Conservation (phyloP, 2,113 vertebrate species). For the Pheucticus melanocephalus region DNA sequence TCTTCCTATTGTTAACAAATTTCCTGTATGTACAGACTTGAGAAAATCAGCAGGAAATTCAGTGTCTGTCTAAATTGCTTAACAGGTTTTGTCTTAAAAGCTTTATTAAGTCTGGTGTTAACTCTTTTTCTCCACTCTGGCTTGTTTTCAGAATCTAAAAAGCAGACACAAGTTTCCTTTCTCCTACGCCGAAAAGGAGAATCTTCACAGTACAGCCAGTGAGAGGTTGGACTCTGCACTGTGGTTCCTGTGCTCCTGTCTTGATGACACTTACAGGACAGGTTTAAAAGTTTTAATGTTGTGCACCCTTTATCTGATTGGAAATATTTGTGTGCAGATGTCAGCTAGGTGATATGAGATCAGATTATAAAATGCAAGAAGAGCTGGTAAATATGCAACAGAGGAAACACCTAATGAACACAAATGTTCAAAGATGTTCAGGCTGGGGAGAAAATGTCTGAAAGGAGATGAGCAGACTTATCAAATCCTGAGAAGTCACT, state of each 20-base stretch:
- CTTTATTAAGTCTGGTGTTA: constrained; percentile 84
- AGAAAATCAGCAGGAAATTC: constrained; percentile 76
- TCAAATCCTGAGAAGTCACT: constrained; percentile 27
- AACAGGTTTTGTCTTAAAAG: constrained; percentile 82
- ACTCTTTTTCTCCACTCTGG: constrained; percentile 81
- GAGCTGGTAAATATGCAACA: constrained; percentile 55
- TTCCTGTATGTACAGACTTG: constrained; percentile 75
- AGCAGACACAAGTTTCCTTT: constrained; percentile 85
- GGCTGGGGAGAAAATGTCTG: constrained; percentile 46
- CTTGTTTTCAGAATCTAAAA: constrained; percentile 84
- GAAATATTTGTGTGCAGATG: constrained; percentile 54
- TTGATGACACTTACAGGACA: constrained; percentile 78
- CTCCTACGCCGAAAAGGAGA: constrained; percentile 80
- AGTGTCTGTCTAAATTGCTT: constrained; percentile 77
- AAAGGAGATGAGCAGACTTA: constrained; percentile 64
- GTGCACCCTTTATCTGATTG: constrained; percentile 64
- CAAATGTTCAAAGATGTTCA: constrained; percentile 33
- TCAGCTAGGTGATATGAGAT: constrained; percentile 49
- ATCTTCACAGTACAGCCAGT: constrained; percentile 79
- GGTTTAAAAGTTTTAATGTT: constrained; percentile 74
- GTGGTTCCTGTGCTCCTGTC: constrained; percentile 79
- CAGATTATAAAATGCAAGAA: constrained; percentile 48
- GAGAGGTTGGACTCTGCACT: constrained; percentile 82
- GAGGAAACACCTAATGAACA: constrained; percentile 33
- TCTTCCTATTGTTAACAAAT: constrained; percentile 70